Evolutionary conservation across 2,888 invertebrate genomes (phyloP).

Genomic region (Platycheirus rosarum): DNA sequence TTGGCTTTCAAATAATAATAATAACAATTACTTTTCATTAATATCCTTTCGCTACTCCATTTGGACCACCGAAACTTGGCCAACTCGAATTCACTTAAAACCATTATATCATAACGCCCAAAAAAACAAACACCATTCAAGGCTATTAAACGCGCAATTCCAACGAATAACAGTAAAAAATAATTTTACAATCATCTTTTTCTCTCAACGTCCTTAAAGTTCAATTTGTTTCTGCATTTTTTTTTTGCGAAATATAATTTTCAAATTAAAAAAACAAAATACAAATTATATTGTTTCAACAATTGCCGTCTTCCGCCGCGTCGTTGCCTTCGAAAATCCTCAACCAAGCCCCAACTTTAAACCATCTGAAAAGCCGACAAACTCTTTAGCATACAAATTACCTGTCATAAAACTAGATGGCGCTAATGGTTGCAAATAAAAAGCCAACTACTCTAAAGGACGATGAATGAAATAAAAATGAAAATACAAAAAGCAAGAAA

Average conservation of each 20-base stretch:
- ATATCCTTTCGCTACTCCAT: not conserved
- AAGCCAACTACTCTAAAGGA: conserved; percentile 25
- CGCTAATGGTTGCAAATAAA: conserved; percentile 42
- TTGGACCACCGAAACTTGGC: not conserved
- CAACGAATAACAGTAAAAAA: conserved; percentile 26
- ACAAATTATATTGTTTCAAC: conserved; percentile 2
- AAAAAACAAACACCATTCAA: conserved; percentile 24
- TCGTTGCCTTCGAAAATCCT: not conserved
- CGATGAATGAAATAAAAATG: not conserved
- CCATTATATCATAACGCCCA: not conserved
- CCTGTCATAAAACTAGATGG: conserved; percentile 67
- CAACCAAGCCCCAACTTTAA: not conserved
- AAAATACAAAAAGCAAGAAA: conserved; percentile 10
- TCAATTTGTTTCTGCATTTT: conserved; percentile 20
- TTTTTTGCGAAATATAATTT: conserved; percentile 2
- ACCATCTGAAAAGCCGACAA: conserved; percentile 7
- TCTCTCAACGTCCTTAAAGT: conserved; percentile 16
- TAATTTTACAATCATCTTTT: conserved; percentile 22
- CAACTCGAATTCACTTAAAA: conserved; percentile 8
- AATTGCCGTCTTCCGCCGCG: not conserved
- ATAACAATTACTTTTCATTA: not conserved
- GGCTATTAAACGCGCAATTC: conserved; percentile 24
- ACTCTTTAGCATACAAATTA: conserved; percentile 62
- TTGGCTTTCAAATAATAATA: too few relatives aligned
- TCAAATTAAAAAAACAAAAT: conserved; percentile 28